Evolutionary conservation across 2,797 vertebrate genomes (phyloP).

Genomic region (Erethizon dorsatum): DNA sequence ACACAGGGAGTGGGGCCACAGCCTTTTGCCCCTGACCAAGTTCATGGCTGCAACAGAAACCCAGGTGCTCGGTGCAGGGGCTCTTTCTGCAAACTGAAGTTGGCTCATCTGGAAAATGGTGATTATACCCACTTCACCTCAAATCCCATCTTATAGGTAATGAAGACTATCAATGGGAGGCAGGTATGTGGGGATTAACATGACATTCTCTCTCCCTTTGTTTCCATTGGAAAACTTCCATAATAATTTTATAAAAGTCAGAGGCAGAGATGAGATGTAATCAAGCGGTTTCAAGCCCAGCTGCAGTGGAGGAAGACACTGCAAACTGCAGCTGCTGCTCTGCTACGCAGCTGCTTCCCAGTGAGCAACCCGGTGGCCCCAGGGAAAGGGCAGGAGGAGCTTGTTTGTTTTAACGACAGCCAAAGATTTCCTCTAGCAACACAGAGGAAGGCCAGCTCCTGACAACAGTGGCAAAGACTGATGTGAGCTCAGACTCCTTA

Average conservation of each 20-base stretch:
- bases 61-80: too few relatives aligned
- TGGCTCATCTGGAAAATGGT: too few relatives aligned
- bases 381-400: neutral
- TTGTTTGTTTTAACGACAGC: neutral
- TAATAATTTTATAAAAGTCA: neutral
- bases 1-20: neutral
- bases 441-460: neutral
- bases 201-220: neutral
- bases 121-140: neutral
- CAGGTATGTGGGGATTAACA: neutral
- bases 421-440: neutral
- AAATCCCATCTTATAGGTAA: neutral
- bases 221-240: neutral
- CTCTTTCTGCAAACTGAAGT: neutral
- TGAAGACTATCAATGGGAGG: neutral
- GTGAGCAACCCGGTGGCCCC: neutral
- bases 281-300: neutral
- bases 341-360: neutral
- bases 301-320: neutral
- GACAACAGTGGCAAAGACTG: neutral
- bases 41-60: neutral
- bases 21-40: neutral
- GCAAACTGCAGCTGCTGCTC: too few relatives aligned
- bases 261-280: neutral
- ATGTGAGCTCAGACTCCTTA: accelerated